These are phyloP conservation scores for Siniperca knerii DNA, from an alignment of 2,113 vertebrate genomes.

Conservation along the genomic window DNA sequence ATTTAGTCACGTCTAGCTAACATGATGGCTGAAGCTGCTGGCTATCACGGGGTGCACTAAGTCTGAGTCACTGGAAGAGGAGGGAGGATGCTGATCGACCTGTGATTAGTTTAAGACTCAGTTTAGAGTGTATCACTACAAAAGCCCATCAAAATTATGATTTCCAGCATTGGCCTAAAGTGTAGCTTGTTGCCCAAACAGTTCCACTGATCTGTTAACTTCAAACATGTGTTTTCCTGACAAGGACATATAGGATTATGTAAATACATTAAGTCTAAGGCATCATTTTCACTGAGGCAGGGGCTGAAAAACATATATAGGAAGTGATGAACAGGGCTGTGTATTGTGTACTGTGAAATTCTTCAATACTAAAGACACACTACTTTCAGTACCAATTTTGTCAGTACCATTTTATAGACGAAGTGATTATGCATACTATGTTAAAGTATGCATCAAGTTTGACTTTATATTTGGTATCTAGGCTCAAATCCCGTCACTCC, in stretches of 20 bases:
- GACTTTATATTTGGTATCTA: too few species aligned
- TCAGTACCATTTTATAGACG: too few species aligned
- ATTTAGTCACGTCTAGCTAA: slow-evolving; percentile 11
- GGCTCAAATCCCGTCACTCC: too few species aligned
- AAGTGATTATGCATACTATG: too few species aligned
- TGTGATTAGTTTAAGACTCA: slow-evolving; percentile 5
- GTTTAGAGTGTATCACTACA: slow-evolving; percentile 9
- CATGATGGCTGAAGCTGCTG: slow-evolving; percentile 21
- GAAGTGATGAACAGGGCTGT: neutral
- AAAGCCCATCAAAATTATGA: neutral
- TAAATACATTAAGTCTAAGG: neutral
- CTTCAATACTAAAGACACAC: too few species aligned
- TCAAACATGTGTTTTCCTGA: neutral
- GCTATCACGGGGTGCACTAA: neutral
- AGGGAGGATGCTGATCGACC: neutral
- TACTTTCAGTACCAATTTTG: too few species aligned
- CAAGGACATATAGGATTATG: neutral
- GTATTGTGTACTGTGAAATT: neutral
- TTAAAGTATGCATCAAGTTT: too few species aligned
- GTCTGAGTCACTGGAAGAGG: neutral
- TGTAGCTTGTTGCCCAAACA: too few species aligned
- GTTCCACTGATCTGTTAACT: neutral
- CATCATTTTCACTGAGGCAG: neutral
- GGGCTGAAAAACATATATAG: neutral
- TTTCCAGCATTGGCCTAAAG: neutral